These are phyloP conservation scores for Cephalophus harveyi DNA, from an alignment of 2,113 vertebrate species.

Conservation along the genomic window DNA sequence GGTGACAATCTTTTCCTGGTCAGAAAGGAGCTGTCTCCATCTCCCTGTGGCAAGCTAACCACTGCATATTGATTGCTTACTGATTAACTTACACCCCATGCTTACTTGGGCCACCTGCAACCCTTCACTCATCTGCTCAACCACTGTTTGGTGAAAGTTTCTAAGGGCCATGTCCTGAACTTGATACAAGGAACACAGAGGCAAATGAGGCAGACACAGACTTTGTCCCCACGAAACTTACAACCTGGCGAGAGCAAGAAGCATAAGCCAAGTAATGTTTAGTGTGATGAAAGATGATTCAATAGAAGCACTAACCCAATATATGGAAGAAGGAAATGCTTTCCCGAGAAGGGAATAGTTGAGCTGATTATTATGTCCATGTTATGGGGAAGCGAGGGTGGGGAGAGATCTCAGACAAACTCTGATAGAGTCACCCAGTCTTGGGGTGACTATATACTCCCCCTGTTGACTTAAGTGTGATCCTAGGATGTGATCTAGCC, in stretches of 20 bases:
- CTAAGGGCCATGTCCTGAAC: not conserved
- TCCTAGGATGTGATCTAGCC: not conserved
- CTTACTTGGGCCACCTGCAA: not conserved
- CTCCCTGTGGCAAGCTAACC: not conserved
- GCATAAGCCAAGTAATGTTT: not conserved
- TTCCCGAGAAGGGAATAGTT: not conserved
- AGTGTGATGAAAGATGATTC: not conserved
- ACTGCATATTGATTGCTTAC: not conserved
- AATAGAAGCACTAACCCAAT: not conserved
- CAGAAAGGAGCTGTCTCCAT: not conserved
- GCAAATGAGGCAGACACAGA: not conserved
- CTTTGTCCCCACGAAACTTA: not conserved
- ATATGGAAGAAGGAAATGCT: not conserved
- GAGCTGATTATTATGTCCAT: not conserved
- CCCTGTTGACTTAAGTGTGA: not conserved
- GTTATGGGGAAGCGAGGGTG: not conserved
- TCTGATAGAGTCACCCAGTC: not conserved
- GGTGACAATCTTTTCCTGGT: not conserved
- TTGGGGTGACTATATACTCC: not conserved
- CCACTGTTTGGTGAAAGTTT: not conserved
- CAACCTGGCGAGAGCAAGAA: not conserved
- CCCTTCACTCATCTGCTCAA: not conserved
- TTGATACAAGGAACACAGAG: not conserved
- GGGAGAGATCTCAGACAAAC: not conserved
- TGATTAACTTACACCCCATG: not conserved